Base-by-base conservation (phyloP, 30 jellyfish, hydroid and myxozoan species). In the Hydractinia symbiolongicarpus region DNA sequence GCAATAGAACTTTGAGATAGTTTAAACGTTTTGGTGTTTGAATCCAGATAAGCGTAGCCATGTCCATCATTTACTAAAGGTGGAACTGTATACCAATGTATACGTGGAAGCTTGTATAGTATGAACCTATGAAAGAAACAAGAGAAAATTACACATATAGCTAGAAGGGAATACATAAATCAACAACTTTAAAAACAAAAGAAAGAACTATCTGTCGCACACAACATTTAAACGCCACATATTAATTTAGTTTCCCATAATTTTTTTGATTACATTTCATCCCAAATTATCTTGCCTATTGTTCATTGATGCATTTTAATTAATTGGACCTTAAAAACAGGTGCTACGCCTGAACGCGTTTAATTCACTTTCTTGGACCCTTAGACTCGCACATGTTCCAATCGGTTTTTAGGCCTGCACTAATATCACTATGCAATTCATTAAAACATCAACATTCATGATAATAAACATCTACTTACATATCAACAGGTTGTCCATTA, bases 11-110 rank as follows among this genome's bases (percentile, higher is more conserved):
- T 75, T 54, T 84, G 73, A 51, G 98, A 86, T 7, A 88, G 80
- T 14, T 53, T 67, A 66, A 93, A 93, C 15, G 89, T 81, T 50
- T 54, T 79, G 9, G 86, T 61, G 73, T 74, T 58, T 15, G 95
- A 81, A 76, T 93, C 98, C 90, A 87, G 61, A 85, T 93, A 93
- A 5, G 79, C 82, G 78, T 86, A 93, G 8, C 96, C 98, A 30
- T 55, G 84, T 15, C 98, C 98, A 66, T 87, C 95, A 61, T 78
- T 86, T 6, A 93, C 90, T 3, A 84, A 84, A 53, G 54, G 66
- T 5, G 85, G 85, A 55, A 61, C 73, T 53, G 56, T 53, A 73
- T 79, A 54, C 44, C 69, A 49, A 17, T 81, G 17, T 11, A 81
- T 81, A 50, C 86, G 88, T 1, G 98, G 98, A 50, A 93, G 86